Evolutionary conservation across 2,888 invertebrate genomes (phyloP).

Genomic region (Emmelina monodactyla): DNA sequence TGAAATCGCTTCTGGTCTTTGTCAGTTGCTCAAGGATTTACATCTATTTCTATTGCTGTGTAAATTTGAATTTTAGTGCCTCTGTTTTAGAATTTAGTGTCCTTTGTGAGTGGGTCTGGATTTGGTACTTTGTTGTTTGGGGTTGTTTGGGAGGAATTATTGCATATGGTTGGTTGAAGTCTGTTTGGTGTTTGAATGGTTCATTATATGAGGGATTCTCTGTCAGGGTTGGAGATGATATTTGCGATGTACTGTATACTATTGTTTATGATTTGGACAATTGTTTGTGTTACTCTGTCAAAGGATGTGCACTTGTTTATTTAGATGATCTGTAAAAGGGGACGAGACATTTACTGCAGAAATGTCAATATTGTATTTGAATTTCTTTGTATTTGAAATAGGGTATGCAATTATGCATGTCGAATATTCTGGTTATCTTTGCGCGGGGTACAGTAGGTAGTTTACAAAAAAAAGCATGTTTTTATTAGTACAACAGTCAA

Average conservation of each 20-base stretch:
- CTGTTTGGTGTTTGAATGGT: slow-evolving; percentile 64
- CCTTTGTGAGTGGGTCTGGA: slow-evolving; percentile 46
- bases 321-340: slow-evolving; percentile 26
- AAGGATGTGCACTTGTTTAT: slow-evolving; percentile 63
- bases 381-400: slow-evolving; percentile 15
- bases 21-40: slow-evolving; percentile 58
- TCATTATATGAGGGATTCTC: slow-evolving; percentile 61
- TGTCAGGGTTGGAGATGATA: slow-evolving; percentile 50
- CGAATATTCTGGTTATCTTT: no score
- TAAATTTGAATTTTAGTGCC: slow-evolving; percentile 54
- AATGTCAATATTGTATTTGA: background rate
- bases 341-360: slow-evolving; percentile 18
- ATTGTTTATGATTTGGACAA: slow-evolving; percentile 65
- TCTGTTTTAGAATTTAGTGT: slow-evolving; percentile 51
- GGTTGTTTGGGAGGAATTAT: slow-evolving; percentile 47
- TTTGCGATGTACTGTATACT: slow-evolving; percentile 61
- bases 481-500: no score
- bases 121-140: slow-evolving; percentile 33
- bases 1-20: slow-evolving; percentile 64
- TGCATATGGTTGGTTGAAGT: slow-evolving; percentile 65
- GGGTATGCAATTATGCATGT: slow-evolving; percentile 31
- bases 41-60: slow-evolving; percentile 46
- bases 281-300: slow-evolving; percentile 61
- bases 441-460: no score
- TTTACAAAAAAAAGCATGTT: no score